These are phyloP conservation scores for Drosophila burlai DNA, from an alignment of 1,140 invertebrate genomes.

Conservation along the genomic window DNA sequence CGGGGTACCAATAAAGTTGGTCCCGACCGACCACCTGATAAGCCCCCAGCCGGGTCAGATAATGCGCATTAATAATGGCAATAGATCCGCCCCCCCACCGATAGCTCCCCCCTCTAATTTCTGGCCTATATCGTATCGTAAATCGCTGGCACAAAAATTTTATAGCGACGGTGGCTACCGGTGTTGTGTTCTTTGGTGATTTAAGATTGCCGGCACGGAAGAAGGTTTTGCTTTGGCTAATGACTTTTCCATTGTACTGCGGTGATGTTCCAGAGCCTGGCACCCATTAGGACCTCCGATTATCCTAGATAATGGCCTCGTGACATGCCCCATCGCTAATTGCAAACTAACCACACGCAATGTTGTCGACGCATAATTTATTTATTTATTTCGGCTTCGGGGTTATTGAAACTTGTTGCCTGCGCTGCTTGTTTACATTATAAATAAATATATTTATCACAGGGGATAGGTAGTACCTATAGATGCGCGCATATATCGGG, in stretches of 20 bases:
- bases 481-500: constrained; percentile 11
- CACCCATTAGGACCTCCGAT: constrained; percentile 42
- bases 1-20: constrained; percentile 53
- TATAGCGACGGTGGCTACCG: constrained; percentile 34
- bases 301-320: constrained; percentile 16
- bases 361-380: constrained; percentile 41
- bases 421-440: constrained; percentile 64
- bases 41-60: constrained; percentile 48
- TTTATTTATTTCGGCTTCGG: constrained; percentile 50
- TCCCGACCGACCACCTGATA: constrained; percentile 48
- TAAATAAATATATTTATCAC: constrained; percentile 53
- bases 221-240: constrained; percentile 24
- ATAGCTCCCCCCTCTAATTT: constrained; percentile 1
- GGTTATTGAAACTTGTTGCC: constrained; percentile 79
- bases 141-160: constrained; percentile 44
- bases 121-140: constrained; percentile 42
- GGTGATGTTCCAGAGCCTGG: constrained; percentile 24
- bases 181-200: constrained; percentile 5
- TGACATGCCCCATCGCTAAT: constrained; percentile 33
- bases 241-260: constrained; percentile 17
- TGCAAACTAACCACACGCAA: constrained; percentile 57
- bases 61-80: constrained; percentile 55
- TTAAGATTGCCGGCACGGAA: constrained; percentile 13
- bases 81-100: constrained; percentile 26
- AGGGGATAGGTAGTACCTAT: constrained; percentile 18